Conservation (phyloP, 2,888 invertebrate genomes). For the Poecilus cupreus region DNA sequence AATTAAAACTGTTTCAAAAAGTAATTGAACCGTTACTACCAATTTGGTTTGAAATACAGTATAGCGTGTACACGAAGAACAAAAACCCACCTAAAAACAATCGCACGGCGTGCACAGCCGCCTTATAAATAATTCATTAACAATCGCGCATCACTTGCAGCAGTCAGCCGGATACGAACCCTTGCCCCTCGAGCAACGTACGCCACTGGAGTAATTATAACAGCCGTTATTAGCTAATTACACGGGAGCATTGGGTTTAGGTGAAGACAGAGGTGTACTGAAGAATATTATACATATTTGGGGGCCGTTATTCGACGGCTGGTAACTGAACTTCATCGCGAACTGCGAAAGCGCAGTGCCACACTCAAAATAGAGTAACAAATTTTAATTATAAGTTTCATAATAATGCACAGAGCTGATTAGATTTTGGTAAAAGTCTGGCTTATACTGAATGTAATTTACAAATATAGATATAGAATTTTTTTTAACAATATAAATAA, state of each 20-base stretch:
- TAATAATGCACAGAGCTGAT: no score
- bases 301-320: no score
- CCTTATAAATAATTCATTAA: conserved; percentile 34
- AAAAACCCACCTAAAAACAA: conserved; percentile 17
- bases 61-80: conserved; percentile 5
- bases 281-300: no score
- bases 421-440: no score
- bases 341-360: no score
- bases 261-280: neutral
- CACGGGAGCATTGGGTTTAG: conserved; percentile 14
- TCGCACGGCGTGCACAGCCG: neutral
- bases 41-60: neutral
- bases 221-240: conserved; percentile 40
- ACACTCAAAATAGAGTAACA: no score
- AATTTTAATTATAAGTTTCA: no score
- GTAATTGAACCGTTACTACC: neutral
- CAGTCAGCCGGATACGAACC: conserved; percentile 30
- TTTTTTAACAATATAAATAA: no score
- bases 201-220: conserved; percentile 32
- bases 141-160: conserved; percentile 26
- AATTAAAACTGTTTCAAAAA: neutral
- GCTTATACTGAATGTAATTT: no score
- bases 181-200: neutral
- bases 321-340: no score
- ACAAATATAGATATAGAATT: no score